Evolutionary conservation across 2,888 invertebrate genomes (phyloP), one percentile per base, ranked within the genome.

Genomic region (Trachelus iudaicus): DNA sequence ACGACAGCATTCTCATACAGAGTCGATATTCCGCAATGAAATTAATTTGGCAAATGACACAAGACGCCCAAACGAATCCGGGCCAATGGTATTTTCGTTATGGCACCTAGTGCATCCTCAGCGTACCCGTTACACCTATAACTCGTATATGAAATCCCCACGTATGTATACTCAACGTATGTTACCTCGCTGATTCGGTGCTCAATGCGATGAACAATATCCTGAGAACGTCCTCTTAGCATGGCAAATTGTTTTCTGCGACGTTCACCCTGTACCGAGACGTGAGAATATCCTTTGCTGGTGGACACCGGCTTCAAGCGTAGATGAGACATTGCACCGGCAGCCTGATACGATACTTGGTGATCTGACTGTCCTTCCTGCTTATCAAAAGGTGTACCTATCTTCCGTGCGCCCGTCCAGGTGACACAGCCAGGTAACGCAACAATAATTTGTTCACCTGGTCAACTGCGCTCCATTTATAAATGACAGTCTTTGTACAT

Each of bases 151-250:
- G 56, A 56, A 56, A 23, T 56, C 56, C 56, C 9, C 23, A 56
- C 56, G 56, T 56, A 56, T 56, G 56, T 56, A 56, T 56, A 56
- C 23, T 9, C 56, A 9, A 71, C 15, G 71, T 34, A n/a, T 23
- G n/a, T 84, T 90, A 90, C 90, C 90, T 90, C 90, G 77, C 89
- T 88, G 78, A 89, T 88, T 31, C 89, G 89, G 78, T 90, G 90
- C 80, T 90, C 90, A 30, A 74, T 35, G 75, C 87, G 87, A 75
- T 84, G 83, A 9, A 85, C 84, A 76, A 84, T 81, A 79, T 83
- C 85, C 73, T 85, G 87, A 11, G 85, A 83, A 73, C 86, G 85
- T 79, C 86, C 87, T 80, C 83, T 85, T 56, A 89, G 82, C 75
- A 88, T 77, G n/a, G 85, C 78, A 73, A 89, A 88, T 74, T 89